Base-by-base conservation (phyloP, 2,888 invertebrate genomes). In the Tyria jacobaeae region DNA sequence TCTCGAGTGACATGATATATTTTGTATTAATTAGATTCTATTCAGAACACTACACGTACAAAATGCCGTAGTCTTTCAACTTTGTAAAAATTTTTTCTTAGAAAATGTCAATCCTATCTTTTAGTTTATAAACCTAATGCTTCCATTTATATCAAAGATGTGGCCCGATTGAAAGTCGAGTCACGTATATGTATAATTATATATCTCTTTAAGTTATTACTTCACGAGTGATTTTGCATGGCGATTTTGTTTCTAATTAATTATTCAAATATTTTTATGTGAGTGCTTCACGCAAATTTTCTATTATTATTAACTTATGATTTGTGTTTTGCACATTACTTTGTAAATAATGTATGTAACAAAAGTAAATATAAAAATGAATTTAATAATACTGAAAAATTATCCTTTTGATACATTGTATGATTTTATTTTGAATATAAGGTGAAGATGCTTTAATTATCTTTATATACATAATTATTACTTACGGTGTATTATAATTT, bases 371-470 rank as follows among this genome's bases (percentile, higher is more conserved):
- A 44, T 84, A 79, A 78, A 83, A 83, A 86, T 86, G 87, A 86
- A 83, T 82, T 84, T 90, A 87, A 85, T 76, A 85, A 87, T 85
- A 87, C 87, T 87, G 88, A 54, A 91, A n/a, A 89, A 78, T 84
- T 75, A 75, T 76, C 73, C 78, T 89, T 85, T 89, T 86, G 84
- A 89, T 83, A 89, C 87, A 89, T 77, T 89, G 81, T 88, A 90
- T 90, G 88, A 91, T 91, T 91, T 91, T 92, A 92, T 91, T 89
- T 92, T 88, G 91, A 93, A 82, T 89, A 79, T 93, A 92, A 92
- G 94, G 92, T 92, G 91, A 88, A 91, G 91, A 94, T 92, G 94
- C 94, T 94, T 94, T 94, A 94, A 94, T 93, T 94, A 93, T 92
- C 91, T 90, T 78, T 90, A 89, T 89, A 91, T 87, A 84, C 76